A percentile compares a stretch with the other conserved stretches of the same genome.
phyloP scores from a whole-genome alignment of 30 jellyfish, hydroid and myxozoan species.

The Euphysa ruthae region DNA sequence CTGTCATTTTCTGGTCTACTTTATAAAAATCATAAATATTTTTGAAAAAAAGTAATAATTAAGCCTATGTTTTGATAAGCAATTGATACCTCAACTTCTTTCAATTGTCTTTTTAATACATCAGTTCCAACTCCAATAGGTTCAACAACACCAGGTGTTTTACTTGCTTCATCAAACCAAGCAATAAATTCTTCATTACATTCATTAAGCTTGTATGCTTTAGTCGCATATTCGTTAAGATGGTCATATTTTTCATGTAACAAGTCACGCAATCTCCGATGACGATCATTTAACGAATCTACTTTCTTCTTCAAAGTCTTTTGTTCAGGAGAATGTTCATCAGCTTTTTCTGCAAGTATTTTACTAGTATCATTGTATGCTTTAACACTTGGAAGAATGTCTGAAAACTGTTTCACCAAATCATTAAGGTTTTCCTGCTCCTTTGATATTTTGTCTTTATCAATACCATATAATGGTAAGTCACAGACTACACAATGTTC shows the following conservation, averaged over 20 bases:
- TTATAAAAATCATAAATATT: too few species aligned
- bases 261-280: conserved; percentile 16
- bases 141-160: conserved; percentile 50
- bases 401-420: conserved; percentile 38
- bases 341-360: conserved; percentile 46
- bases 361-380: conserved; percentile 34
- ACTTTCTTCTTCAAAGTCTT: conserved; percentile 22
- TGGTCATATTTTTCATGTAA: conserved; percentile 45
- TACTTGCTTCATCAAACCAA: conserved; percentile 42
- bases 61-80: too few species aligned
- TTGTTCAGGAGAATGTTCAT: conserved; percentile 36
- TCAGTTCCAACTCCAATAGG: conserved; percentile 54
- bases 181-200: conserved; percentile 24
- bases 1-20: too few species aligned
- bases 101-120: conserved; percentile 36
- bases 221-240: conserved; percentile 29
- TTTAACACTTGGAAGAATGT: conserved; percentile 40
- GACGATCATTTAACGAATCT: conserved; percentile 32
- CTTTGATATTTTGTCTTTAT: conserved; percentile 50
- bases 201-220: conserved; percentile 25
- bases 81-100: conserved; percentile 58
- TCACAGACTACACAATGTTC: conserved; percentile 24
- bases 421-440: conserved; percentile 54
- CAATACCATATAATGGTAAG: conserved; percentile 40
- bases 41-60: too few species aligned